Evolutionary conservation across 2,797 vertebrate species (phyloP), one percentile per base, ranked within the genome.

Genomic region (Myotis vivesi): DNA sequence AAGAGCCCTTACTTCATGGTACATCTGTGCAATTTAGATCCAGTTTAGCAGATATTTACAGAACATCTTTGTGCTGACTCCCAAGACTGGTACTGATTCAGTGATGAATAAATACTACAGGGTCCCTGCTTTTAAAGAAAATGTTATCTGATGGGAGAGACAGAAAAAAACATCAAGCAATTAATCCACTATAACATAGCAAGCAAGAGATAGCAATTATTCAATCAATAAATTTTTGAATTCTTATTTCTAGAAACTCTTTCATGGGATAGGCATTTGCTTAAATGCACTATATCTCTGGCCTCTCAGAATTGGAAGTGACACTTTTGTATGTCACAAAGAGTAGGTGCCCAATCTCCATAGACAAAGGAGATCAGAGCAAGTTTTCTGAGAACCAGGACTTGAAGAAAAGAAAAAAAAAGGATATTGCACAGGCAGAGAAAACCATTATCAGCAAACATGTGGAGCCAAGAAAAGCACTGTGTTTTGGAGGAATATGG

Each of bases 11-110:
- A 23, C 17, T 73, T 97, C 66, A 55, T 76, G n/a, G 80, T 90
- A 30, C 88, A 87, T 75, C 30, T 89, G 51, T 23, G 13, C 51
- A 95, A 51, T 84, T 92, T 84, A 66, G 64, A 84, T 51, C 82
- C 11, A 51, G 91, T 44, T 79, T 69, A 75, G 69, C 75, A 88
- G 62, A 41, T 91, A 83, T 73, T 83, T 95, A 85, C 20, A 51
- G n/a, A 88, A 73, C 6, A 72, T 62, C 76, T 95, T 94, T 89
- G 57, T 93, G 89, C 28, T 80, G 68, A 66, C 71, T 64, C 12
- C 22, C 64, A 16, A 15, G 30, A 68, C 59, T 92, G 22, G 72
- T 57, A 23, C 10, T 87, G 68, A 85, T 33, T 81, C 51, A 76
- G 11, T 53, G 38, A 38, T 66, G 88, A 89, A 73, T 57, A 25